Conservation (phyloP, 2,797 vertebrate genomes). For the Chelon labrosus region DNA sequence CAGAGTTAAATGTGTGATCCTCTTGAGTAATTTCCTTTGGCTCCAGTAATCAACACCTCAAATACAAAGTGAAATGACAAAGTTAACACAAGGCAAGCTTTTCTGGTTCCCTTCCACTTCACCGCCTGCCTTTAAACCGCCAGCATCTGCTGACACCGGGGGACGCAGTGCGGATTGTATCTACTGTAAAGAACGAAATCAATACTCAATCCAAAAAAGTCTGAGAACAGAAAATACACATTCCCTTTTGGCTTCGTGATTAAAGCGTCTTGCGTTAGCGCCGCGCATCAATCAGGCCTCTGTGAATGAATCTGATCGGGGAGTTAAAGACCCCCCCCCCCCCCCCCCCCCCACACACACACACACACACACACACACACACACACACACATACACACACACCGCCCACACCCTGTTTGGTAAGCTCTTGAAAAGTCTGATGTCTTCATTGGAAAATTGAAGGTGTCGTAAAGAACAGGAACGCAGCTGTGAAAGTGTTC, state of each 20-base stretch:
- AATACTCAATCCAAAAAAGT: conserved; percentile 54
- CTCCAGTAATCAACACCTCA: conserved; percentile 38
- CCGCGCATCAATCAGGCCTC: conserved; percentile 37
- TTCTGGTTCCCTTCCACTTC: conserved; percentile 23
- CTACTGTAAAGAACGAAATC: conserved; percentile 56
- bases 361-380: no score
- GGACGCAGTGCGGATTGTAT: conserved; percentile 42
- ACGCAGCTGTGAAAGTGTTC: conserved; percentile 15
- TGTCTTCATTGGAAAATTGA: conserved; percentile 19
- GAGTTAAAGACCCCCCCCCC: not conserved
- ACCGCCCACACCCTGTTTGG: not conserved
- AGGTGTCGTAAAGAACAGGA: not conserved
- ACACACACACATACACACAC: no score
- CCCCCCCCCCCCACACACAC: no score
- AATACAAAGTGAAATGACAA: conserved; percentile 48
- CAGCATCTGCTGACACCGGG: conserved; percentile 40
- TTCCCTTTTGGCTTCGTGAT: conserved; percentile 39
- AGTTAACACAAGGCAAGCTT: conserved; percentile 36
- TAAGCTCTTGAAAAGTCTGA: conserved; percentile 20
- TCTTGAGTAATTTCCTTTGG: conserved; percentile 28
- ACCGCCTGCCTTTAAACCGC: conserved; percentile 44
- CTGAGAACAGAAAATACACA: conserved; percentile 42
- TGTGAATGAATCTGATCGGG: conserved; percentile 32
- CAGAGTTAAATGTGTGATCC: conserved; percentile 9
- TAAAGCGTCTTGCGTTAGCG: conserved; percentile 28